phyloP scores from a whole-genome alignment of 2,888 invertebrate genomes.

The Morpho helenor region DNA sequence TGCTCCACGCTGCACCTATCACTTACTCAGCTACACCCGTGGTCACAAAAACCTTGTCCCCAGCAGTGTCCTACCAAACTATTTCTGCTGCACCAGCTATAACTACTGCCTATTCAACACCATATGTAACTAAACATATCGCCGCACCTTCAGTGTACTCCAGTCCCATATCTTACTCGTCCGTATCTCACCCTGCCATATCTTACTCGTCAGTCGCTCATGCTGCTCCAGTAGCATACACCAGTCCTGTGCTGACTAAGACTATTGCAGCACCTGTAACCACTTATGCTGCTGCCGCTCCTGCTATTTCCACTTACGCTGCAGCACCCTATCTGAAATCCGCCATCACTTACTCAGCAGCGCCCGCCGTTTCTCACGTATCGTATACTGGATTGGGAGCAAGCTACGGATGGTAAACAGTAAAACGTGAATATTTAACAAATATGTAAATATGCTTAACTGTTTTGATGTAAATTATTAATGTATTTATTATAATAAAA shows the following conservation, averaged over 20 bases:
- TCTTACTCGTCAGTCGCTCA: conserved; percentile 45
- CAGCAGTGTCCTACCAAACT: conserved; percentile 40
- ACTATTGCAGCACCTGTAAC: conserved; percentile 30
- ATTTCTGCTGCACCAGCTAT: conserved; percentile 48
- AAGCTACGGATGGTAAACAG: conserved; percentile 59
- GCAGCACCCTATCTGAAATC: conserved; percentile 67
- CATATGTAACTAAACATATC: conserved; percentile 24
- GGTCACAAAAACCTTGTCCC: conserved; percentile 41
- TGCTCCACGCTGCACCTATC: conserved; percentile 61
- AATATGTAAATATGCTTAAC: conserved; percentile 3
- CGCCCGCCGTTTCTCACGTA: conserved; percentile 79
- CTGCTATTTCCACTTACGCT: conserved; percentile 45
- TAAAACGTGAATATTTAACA: neutral
- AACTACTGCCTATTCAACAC: conserved; percentile 27
- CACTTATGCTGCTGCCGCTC: conserved; percentile 33
- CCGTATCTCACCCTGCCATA: conserved; percentile 52
- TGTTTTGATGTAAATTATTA: conserved; percentile 12
- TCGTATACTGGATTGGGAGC: conserved; percentile 79
- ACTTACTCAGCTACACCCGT: conserved; percentile 44
- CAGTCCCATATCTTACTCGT: conserved; percentile 10
- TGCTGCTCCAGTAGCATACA: conserved; percentile 35
- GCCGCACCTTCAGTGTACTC: conserved; percentile 11
- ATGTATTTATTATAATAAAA: conserved; percentile 15
- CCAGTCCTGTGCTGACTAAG: conserved; percentile 26
- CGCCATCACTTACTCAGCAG: conserved; percentile 78